Base-by-base conservation (phyloP, 2,113 vertebrate species). In the Daphoenositta chrysoptera region DNA sequence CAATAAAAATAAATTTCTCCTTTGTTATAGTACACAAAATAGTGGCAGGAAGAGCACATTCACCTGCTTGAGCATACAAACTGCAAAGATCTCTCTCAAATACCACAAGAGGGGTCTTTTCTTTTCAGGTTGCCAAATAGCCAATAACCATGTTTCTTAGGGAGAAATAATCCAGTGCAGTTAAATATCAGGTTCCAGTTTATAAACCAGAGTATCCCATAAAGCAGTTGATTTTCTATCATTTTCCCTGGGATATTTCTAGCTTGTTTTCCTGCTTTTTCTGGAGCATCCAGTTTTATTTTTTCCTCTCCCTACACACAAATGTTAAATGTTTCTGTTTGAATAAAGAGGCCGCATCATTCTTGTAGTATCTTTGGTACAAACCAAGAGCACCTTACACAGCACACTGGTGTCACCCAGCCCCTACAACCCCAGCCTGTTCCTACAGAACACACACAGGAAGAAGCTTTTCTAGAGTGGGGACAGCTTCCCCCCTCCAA, bases 1-100 rank as follows among this genome's bases (percentile, higher is more conserved):
- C 19, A 87, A 95, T 71, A 87, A 95, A 97, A 96, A 94, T 82
- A 95, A 96, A 92, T 61, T 50, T 83, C 31, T 92, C 39, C 48
- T 80, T 65, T 86, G 87, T 76, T 87, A 90, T 53, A 87, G 54
- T 75, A 85, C 77, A 94, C 69, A 82, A 53, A 88, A 70, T 63
- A 73, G 48, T 69, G 48, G 73, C 63, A 92, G 79, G 68, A 91
- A 93, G 39, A 83, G 64, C 66, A 66, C 40, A 88, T 64, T 86
- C 39, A 86, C 84, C 80, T 92, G 93, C 56, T 56, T 45, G 16
- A 92, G 40, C 53, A 69, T 4, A 71, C 26, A 60, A 14, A 81
- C 28, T 42, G 33, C 42, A 75, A 64, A 90, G 68, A 68, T 40
- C 40, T 92, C 58, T 93, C 65, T 89, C 57, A 82, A 84, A 84